phyloP scores from a whole-genome alignment of 1,140 invertebrate genomes.

The Lasioglossum albipes region DNA sequence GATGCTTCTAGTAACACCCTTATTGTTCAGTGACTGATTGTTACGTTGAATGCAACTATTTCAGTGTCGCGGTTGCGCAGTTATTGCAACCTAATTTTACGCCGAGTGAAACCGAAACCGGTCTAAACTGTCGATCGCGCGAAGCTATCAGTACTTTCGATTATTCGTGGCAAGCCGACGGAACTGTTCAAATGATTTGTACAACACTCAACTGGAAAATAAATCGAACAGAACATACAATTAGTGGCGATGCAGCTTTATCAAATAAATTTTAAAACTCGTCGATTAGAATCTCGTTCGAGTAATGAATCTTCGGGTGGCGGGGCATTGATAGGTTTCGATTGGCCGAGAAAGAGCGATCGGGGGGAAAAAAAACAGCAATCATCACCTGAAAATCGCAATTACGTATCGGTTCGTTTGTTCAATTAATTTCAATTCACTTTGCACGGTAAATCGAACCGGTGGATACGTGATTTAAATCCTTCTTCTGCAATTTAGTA shows the following conservation, averaged over 20 bases:
- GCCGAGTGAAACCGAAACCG: background rate
- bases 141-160: background rate
- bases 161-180: no score
- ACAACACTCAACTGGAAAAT: no score
- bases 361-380: background rate
- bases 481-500: background rate
- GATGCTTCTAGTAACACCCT: background rate
- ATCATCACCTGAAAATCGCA: background rate
- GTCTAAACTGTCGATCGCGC: background rate
- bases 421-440: background rate
- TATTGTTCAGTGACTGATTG: background rate
- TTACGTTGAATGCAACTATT: constrained; percentile 1
- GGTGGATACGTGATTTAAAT: background rate
- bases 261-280: no score
- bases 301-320: no score
- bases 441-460: background rate
- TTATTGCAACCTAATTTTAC: constrained; percentile 1
- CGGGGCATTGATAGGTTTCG: no score
- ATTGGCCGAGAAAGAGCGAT: no score
- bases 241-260: no score
- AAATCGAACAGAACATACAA: no score
- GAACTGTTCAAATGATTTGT: no score
- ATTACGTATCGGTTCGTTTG: background rate
- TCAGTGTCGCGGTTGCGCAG: background rate
- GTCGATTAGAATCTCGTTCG: no score